Evolutionary conservation across 2,113 vertebrate species (phyloP), one percentile per base, ranked within the genome.

Genomic region (Myotis brandtii): DNA sequence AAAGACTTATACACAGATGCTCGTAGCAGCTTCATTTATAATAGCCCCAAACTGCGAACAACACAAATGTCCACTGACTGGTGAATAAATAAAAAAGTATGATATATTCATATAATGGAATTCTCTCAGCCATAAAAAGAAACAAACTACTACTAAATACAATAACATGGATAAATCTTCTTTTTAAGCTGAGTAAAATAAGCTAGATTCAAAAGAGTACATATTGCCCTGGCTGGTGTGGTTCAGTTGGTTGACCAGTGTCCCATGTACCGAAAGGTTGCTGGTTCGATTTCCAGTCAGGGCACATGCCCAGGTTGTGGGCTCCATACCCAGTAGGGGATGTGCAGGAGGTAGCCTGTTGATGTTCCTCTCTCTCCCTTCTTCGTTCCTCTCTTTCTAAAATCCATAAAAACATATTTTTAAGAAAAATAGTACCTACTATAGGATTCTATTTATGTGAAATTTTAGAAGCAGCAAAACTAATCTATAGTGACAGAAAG

Each of bases 391-490:
- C 25, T 62, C 56, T 23, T 59, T 59, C 59, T 62, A 62, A 62
- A 62, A 62, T 62, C 59, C 59, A 27, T 62, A 27, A 62, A 62
- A 62, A 62, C 59, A 62, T 62, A 62, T 62, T 62, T 62, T 25
- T 62, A 62, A 62, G 59, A 25, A 27, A 91, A 93, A 86, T 21
- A 79, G 30, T 59, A 56, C 4, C 70, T 32, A 48, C 2, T 52
- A 0, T 59, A 56, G 52, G 62, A 80, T 62, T 92, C 37, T 79
- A n/a, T 50, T 86, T 62, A 86, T 37, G 40, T 50, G 16, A 86
- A 95, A 66, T 86, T 91, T 91, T 77, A 93, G 67, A 91, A 48
- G 10, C 20, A 80, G 37, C 34, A 40, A 96, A 77, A 94, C 30
- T 43, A 84, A 81, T 76, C 70, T 90, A 2, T 9, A 77, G 30